A percentile compares a stretch with the other conserved stretches of the same genome.
These are phyloP conservation scores for Fulmarus glacialis DNA, from an alignment of 2,113 vertebrate species.

Conservation along the genomic window DNA sequence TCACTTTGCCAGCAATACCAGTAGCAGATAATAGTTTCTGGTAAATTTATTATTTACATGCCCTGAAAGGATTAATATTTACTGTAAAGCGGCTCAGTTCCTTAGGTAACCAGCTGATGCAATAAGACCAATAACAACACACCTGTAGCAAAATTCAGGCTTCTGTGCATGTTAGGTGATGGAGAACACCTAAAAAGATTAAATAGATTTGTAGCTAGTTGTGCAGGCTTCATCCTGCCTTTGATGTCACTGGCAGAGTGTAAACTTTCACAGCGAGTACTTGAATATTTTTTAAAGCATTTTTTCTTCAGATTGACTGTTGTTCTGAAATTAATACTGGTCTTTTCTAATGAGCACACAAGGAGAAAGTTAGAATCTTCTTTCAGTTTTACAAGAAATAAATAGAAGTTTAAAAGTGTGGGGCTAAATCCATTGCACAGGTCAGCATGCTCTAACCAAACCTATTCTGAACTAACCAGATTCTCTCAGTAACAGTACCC, in stretches of 20 bases:
- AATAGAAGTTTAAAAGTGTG: background rate
- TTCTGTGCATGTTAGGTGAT: background rate
- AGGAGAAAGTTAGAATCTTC: background rate
- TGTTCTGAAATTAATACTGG: background rate
- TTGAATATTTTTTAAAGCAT: background rate
- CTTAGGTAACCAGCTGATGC: background rate
- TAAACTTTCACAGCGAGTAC: background rate
- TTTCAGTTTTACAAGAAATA: background rate
- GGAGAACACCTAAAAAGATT: background rate
- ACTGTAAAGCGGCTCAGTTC: background rate
- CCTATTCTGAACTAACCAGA: background rate
- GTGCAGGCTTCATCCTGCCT: background rate
- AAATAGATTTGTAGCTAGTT: background rate
- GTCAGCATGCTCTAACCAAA: background rate
- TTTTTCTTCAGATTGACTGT: background rate
- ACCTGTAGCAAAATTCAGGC: background rate
- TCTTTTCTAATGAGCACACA: background rate
- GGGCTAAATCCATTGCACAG: background rate
- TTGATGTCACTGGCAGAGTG: background rate
- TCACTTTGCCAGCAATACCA: conserved; percentile 34
- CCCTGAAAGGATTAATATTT: conserved; percentile 29
- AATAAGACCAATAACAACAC: background rate
- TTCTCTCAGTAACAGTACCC: background rate
- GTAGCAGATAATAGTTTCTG: background rate
- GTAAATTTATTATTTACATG: conserved; percentile 13